Evolutionary conservation across 2,113 vertebrate genomes (phyloP).

Genomic region (Podilymbus podiceps): DNA sequence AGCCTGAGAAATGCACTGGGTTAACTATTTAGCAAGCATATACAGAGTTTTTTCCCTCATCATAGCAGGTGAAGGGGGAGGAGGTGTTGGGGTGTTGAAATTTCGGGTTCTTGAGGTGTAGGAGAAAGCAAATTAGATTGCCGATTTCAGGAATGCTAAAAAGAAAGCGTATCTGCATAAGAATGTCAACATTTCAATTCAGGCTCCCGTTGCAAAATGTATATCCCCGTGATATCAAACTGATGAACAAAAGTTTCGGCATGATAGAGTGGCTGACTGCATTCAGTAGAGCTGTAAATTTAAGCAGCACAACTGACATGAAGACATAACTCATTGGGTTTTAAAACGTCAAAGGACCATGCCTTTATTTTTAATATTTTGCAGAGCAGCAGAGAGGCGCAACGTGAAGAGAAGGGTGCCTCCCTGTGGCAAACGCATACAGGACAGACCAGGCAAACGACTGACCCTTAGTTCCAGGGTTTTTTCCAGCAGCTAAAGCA

Average conservation of each 20-base stretch:
- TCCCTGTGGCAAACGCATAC: background rate
- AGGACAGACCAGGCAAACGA: background rate
- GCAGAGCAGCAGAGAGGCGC: background rate
- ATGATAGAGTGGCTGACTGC: rapidly evolving
- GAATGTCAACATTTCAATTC: background rate
- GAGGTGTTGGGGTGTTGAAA: too few species aligned
- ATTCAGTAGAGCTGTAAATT: background rate
- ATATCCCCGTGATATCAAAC: background rate
- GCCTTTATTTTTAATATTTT: background rate
- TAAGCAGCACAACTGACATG: background rate
- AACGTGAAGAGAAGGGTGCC: background rate
- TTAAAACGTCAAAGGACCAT: background rate
- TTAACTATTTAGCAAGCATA: background rate
- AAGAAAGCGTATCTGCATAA: background rate
- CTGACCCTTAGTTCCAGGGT: background rate
- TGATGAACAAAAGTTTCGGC: background rate
- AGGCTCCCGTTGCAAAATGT: background rate
- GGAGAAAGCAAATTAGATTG: background rate
- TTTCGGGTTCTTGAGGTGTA: background rate
- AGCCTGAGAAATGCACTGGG: background rate
- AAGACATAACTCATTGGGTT: background rate
- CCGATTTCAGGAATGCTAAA: background rate
- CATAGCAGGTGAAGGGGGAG: background rate
- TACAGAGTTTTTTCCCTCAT: background rate
- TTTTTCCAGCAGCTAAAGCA: background rate